These are phyloP conservation scores for Atta colombica DNA, from an alignment of 1,140 invertebrate genomes.

Conservation along the genomic window DNA sequence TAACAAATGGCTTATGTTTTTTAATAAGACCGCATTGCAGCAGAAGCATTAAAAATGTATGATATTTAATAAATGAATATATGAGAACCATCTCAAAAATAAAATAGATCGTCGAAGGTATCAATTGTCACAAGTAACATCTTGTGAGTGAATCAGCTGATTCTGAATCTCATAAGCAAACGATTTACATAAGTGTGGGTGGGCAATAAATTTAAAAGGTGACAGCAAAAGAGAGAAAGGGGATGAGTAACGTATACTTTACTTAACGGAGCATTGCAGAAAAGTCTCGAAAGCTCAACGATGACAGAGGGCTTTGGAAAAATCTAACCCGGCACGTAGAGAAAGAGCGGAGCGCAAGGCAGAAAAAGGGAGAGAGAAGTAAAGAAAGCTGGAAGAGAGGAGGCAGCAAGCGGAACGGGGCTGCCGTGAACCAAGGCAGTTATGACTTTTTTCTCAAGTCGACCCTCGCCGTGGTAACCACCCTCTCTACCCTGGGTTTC, in stretches of 20 bases:
- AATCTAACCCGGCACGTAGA: conserved; percentile 34
- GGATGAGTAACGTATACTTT: neutral
- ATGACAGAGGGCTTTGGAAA: conserved; percentile 56
- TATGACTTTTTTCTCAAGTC: conserved; percentile 68
- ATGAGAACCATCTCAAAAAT: neutral
- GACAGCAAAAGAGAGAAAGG: neutral
- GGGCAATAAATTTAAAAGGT: conserved; percentile 32
- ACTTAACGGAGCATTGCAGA: conserved; percentile 49
- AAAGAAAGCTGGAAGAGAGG: conserved; percentile 36
- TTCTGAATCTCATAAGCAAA: conserved; percentile 27
- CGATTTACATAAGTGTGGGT: conserved; percentile 51
- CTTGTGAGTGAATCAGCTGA: neutral
- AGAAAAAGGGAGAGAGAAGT: neutral
- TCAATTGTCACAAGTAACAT: conserved; percentile 18
- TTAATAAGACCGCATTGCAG: conserved; percentile 2
- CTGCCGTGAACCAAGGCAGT: conserved; percentile 71
- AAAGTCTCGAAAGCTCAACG: conserved; percentile 57
- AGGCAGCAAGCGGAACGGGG: conserved; percentile 49
- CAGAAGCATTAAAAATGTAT: neutral
- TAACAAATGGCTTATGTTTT: neutral
- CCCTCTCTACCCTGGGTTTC: conserved; percentile 12
- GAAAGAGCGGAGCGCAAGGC: neutral
- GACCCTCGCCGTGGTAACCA: conserved; percentile 9
- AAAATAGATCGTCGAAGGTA: neutral
- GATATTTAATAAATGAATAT: conserved; percentile 4